Percentiles rank a stretch among this genome's conserved stretches.
These are phyloP conservation scores for Nycteola revayana DNA, from an alignment of 2,888 invertebrate species.

Conservation along the genomic window DNA sequence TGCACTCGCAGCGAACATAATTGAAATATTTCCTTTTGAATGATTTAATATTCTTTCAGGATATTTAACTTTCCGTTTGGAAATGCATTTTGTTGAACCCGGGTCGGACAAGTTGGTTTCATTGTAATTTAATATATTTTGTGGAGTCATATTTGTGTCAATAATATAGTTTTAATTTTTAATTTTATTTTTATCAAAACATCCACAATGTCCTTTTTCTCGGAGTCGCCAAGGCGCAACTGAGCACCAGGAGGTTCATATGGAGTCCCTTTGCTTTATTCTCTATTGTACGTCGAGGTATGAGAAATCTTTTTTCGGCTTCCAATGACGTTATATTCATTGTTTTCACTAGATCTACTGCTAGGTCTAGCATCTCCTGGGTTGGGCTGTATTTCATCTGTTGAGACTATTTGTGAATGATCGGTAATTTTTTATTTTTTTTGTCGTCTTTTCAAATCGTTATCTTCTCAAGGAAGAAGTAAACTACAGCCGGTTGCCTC, in stretches of 20 bases:
- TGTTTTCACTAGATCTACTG: conserved; percentile 12
- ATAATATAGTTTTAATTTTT: too few species aligned
- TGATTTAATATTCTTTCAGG: conserved; percentile 23
- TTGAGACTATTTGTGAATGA: too few species aligned
- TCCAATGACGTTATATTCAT: conserved; percentile 10
- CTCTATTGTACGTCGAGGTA: conserved; percentile 16
- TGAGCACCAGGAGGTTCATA: conserved; percentile 14
- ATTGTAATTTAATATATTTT: too few species aligned
- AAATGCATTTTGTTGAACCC: conserved; percentile 19
- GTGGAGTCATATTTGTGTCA: too few species aligned
- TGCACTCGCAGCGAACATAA: conserved; percentile 23
- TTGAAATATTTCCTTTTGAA: conserved; percentile 20
- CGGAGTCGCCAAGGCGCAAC: conserved; percentile 4
- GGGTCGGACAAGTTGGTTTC: too few species aligned
- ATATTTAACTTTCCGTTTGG: conserved; percentile 19
- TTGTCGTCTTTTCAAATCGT: too few species aligned
- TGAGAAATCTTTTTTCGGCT: conserved; percentile 10
- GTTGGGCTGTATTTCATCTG: too few species aligned
- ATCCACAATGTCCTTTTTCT: conserved; percentile 13
- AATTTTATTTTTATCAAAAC: too few species aligned
- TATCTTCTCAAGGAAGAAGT: too few species aligned
- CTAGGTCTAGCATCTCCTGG: too few species aligned
- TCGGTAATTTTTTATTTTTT: too few species aligned
- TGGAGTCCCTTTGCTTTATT: conserved; percentile 15
- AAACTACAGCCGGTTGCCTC: too few species aligned